Evolutionary conservation across 2,113 vertebrate species (phyloP), one percentile per base, ranked within the genome.

Genomic region (Hypomesus transpacificus): DNA sequence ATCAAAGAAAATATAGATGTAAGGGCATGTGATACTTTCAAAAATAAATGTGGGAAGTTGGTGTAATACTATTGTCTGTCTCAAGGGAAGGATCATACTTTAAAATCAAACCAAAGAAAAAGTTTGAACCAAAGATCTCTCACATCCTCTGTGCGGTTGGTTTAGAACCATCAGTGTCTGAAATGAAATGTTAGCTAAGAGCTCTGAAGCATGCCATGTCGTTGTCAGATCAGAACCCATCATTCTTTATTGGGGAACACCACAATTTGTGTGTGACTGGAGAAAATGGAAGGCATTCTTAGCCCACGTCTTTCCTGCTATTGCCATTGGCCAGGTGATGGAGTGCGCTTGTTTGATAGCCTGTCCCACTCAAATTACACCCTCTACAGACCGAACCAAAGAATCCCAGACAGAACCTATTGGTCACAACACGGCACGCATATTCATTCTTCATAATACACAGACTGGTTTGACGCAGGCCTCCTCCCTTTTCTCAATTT

Each of bases 291-390:
- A 61, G 58, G 34, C n/a, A 50, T 22, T 6, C 28, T 46, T 26
- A 24, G 7, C 57, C 18, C 31, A 16, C 5, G 9, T 8, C 28
- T 6, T 9, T 17, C 39, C 50, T 20, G 4, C 20, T 18, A 24
- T 14, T 20, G 4, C 20, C 13, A 24, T 14, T 18, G 61, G 34
- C 53, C 24, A 20, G 53, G 53, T 71, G 69, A 79, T 79, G 69
- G 63, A 71, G 54, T 31, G 54, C 18, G 21, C n/a, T 50, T 70
- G 69, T 24, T 50, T 61, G 57, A 70, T 62, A 58, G 34, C 54
- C 69, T 75, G 28, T 61, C 64, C 50, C 70, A 34, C 69, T 69
- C 18, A 69, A 76, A 80, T 76, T 66, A 73, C 70, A 57, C 22
- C 9, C 65, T 54, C 61, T 57, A 39, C 11, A 34, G 70, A 66